Conservation (phyloP, 2,797 vertebrate species). For the Okamejei kenojei region DNA sequence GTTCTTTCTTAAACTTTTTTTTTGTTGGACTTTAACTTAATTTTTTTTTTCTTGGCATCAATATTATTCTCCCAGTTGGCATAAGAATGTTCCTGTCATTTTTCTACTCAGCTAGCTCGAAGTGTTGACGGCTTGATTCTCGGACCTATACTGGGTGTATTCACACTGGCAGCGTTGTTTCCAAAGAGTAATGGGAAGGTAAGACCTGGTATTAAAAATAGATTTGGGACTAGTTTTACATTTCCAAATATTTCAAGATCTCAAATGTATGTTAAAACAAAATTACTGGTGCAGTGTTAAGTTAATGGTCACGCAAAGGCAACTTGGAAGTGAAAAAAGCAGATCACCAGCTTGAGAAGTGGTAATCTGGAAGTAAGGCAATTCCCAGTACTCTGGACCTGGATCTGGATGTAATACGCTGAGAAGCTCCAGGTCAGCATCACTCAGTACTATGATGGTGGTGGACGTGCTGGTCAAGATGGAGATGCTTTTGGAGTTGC, state of each 20-base stretch:
- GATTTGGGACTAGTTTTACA: background rate
- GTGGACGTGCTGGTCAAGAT: no score
- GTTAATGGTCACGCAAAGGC: background rate
- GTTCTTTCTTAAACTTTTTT: no score
- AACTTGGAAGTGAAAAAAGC: no score
- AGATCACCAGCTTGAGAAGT: background rate
- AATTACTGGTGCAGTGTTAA: background rate
- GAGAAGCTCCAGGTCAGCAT: no score
- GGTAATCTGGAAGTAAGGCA: background rate
- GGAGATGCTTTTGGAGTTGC: no score
- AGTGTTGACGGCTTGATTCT: conserved; percentile 23
- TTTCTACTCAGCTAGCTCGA: background rate
- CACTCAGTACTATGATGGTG: no score
- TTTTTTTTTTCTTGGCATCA: background rate
- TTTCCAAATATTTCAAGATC: background rate
- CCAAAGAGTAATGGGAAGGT: background rate
- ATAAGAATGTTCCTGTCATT: background rate
- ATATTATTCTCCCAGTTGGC: background rate
- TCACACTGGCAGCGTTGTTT: conserved; percentile 11
- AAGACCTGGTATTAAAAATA: background rate
- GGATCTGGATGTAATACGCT: no score
- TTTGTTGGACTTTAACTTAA: background rate
- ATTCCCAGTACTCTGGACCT: no score
- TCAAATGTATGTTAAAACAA: background rate
- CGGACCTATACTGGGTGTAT: conserved; percentile 3